A percentile compares a stretch with the other conserved stretches of the same genome.
Evolutionary conservation across 2,113 vertebrate genomes (phyloP).

Genomic region (Nibea albiflora): DNA sequence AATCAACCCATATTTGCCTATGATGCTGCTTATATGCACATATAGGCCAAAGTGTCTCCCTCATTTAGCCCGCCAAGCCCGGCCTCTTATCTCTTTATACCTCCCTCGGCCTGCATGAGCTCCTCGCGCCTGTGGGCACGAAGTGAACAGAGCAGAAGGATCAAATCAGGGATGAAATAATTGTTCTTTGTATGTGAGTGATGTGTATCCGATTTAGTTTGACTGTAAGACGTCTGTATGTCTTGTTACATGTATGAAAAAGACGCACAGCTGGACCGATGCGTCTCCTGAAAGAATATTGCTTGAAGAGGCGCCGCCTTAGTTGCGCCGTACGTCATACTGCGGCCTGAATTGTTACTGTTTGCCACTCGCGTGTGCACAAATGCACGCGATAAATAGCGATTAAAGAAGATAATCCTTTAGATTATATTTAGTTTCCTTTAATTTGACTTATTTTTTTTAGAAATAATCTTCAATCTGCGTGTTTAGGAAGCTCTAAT

Average conservation of each 20-base stretch:
- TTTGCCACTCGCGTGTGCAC: not conserved
- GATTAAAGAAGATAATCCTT: not conserved
- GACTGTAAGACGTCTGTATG: slow-evolving; percentile 17
- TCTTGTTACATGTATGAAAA: not conserved
- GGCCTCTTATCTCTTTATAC: slow-evolving; percentile 11
- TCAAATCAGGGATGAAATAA: slow-evolving; percentile 57
- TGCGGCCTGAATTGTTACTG: not conserved
- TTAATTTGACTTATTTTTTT: slow-evolving; percentile 5
- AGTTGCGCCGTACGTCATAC: not conserved
- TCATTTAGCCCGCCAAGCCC: slow-evolving; percentile 6
- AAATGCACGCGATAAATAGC: not conserved
- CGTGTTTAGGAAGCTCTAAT: not conserved
- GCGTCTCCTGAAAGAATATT: not conserved
- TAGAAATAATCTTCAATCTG: slow-evolving; percentile 1
- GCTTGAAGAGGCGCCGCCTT: not conserved
- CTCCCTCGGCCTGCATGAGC: slow-evolving; percentile 39
- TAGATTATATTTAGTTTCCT: not conserved
- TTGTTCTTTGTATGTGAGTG: slow-evolving; percentile 27
- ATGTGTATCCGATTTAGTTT: slow-evolving; percentile 22
- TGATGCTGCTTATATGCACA: slow-evolving; percentile 41
- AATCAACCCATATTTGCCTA: not conserved
- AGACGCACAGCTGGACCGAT: not conserved
- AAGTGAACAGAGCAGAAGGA: slow-evolving; percentile 55
- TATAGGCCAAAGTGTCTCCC: slow-evolving; percentile 42
- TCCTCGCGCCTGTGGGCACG: slow-evolving; percentile 44